Evolutionary conservation across 2,888 invertebrate genomes (phyloP).

Genomic region (Xylota segnis): DNA sequence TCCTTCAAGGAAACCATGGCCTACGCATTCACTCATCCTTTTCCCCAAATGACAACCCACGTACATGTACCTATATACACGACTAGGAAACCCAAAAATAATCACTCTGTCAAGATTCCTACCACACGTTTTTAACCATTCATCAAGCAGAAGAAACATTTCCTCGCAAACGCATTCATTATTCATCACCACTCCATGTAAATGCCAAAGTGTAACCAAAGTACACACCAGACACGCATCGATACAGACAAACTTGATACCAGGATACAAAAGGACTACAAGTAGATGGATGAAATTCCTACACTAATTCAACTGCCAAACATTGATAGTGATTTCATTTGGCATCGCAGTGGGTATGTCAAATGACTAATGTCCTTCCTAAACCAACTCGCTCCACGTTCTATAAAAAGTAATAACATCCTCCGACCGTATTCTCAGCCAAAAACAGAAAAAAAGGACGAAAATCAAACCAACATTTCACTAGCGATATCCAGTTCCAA

Average conservation of each 20-base stretch:
- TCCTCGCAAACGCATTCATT: constrained; percentile 15
- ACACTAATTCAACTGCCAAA: not conserved
- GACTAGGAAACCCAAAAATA: not conserved
- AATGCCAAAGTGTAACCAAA: constrained; percentile 28
- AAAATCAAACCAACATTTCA: not conserved
- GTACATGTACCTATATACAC: not conserved
- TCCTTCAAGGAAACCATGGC: not conserved
- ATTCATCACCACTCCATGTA: constrained; percentile 23
- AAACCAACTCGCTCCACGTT: not conserved
- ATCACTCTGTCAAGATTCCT: not conserved
- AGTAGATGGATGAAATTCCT: not conserved
- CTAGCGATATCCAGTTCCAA: not conserved
- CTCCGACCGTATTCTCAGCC: not conserved
- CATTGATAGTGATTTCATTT: not conserved
- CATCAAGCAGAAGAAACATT: not conserved
- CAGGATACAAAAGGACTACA: not conserved
- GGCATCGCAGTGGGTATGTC: not conserved
- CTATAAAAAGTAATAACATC: not conserved
- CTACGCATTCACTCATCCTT: not conserved
- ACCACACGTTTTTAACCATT: not conserved
- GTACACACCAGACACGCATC: constrained; percentile 1
- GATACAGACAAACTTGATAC: not conserved
- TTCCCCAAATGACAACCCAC: not conserved
- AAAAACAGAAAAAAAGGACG: not conserved
- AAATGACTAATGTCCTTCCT: not conserved